Evolutionary conservation across 2,888 invertebrate genomes (phyloP), one percentile per base, ranked within the genome.

Genomic region (Diogma glabrata): DNA sequence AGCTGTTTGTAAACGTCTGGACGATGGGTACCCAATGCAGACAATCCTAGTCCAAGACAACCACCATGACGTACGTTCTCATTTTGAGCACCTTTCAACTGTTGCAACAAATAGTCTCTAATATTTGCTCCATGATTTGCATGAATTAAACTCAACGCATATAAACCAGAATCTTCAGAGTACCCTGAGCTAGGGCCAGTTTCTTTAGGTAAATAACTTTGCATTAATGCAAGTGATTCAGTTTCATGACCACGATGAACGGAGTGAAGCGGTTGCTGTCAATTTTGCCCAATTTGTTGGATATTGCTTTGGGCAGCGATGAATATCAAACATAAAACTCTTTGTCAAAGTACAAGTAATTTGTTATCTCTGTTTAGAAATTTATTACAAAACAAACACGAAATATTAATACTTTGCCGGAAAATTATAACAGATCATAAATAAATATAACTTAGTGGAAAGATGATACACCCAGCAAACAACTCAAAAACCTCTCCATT

Each of bases 221-320:
- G 94, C 94, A 99, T 96, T 33, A 99, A 76, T 53, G 91, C 92
- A 57, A 97, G 75, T 3, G 97, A 96, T 70, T 99, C 96, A 60
- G 86, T 86, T 65, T 99, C 97, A 64, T 99, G 97, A 24, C 99
- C 97, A 55, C 92, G 80, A 67, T 97, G 96, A 59, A 97, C 99
- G 99, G 52, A 99, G 75, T 30, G 96, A 96, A 9, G 97, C 96
- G 26, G 99, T 99, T 0, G 99, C 99, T 20, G 96, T 95, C 58
- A 99, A 76, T 70, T 99, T 99, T 2, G 97, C 97, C 99, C 99
- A 99, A 69, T 99, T 99, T 9, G 97, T 97, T 1, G 99, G n/a
- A n/a, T n/a, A n/a, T n/a, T n/a, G n/a, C n/a, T n/a, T n/a, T n/a
- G n/a, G n/a, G n/a, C n/a, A n/a, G n/a, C n/a, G n/a, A n/a, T n/a